A percentile compares a stretch with the other conserved stretches of the same genome.
phyloP scores from a whole-genome alignment of 2,113 vertebrate genomes.

The Callionymus lyra region DNA sequence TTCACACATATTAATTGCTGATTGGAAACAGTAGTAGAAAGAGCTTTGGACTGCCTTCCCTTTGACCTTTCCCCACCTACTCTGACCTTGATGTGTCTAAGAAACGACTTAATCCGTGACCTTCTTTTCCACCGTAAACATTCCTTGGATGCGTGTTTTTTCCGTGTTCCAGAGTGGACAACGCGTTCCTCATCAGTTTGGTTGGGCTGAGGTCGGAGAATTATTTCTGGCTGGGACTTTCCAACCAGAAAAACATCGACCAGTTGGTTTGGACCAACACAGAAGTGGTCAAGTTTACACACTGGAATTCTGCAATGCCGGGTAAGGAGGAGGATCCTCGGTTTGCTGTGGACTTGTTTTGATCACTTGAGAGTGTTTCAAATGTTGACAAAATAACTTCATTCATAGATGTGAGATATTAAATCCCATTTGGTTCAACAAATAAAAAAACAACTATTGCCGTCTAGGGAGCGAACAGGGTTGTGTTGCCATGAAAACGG shows the following conservation, averaged over 20 bases:
- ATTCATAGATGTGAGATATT: too few relatives aligned
- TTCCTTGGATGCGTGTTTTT: too few relatives aligned
- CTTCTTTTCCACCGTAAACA: too few relatives aligned
- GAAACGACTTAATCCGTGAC: too few relatives aligned
- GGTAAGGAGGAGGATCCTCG: constrained; percentile 23
- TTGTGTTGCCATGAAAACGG: constrained; percentile 87
- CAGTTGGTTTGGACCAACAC: constrained; percentile 74
- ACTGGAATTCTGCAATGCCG: constrained; percentile 75
- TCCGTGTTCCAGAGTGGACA: constrained; percentile 75
- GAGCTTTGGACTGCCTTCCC: neutral
- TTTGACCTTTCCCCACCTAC: too few relatives aligned
- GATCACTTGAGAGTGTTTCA: too few relatives aligned
- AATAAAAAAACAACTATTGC: too few relatives aligned
- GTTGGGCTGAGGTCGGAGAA: constrained; percentile 78
- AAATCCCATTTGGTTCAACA: too few relatives aligned
- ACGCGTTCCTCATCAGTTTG: constrained; percentile 86
- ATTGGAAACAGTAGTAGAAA: neutral
- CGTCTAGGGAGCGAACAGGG: constrained; percentile 60
- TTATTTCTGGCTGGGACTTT: constrained; percentile 88
- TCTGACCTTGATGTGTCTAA: too few relatives aligned
- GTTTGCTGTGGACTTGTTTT: too few relatives aligned
- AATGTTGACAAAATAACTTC: too few relatives aligned
- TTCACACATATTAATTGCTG: too few relatives aligned
- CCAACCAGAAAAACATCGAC: constrained; percentile 70
- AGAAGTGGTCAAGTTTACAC: constrained; percentile 71